Percentiles rank a stretch among this genome's conserved stretches.
Evolutionary conservation across 2,888 invertebrate genomes (phyloP).

Genomic region (Nineta flava): DNA sequence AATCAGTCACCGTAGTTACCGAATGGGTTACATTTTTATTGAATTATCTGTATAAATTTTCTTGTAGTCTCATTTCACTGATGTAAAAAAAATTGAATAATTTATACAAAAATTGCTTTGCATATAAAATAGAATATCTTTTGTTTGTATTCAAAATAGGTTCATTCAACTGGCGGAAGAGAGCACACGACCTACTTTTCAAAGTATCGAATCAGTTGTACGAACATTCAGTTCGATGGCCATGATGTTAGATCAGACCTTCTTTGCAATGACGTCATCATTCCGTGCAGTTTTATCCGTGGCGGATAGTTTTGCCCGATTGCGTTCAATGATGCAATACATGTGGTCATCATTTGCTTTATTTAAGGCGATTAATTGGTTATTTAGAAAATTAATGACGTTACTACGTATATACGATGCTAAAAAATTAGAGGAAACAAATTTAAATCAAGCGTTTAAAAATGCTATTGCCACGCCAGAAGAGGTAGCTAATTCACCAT

Average conservation of each 20-base stretch:
- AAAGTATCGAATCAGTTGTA: constrained; percentile 84
- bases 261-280: constrained; percentile 87
- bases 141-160: constrained; percentile 22
- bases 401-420: constrained; percentile 39
- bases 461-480: constrained; percentile 29
- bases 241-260: constrained; percentile 94
- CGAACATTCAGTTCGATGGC: constrained; percentile 85
- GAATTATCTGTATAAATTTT: too few relatives aligned
- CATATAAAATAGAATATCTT: too few relatives aligned
- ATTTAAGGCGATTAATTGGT: constrained; percentile 62
- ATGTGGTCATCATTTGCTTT: constrained; percentile 79
- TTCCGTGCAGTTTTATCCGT: constrained; percentile 91
- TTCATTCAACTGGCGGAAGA: constrained; percentile 84
- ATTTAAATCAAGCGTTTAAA: constrained; percentile 25
- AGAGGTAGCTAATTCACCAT: constrained; percentile 22
- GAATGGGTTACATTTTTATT: too few relatives aligned
- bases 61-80: too few relatives aligned
- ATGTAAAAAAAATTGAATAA: too few relatives aligned
- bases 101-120: too few relatives aligned
- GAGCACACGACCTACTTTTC: constrained; percentile 81
- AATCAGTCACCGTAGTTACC: too few relatives aligned
- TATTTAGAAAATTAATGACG: constrained; percentile 57
- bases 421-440: constrained; percentile 28
- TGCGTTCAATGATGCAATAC: constrained; percentile 69
- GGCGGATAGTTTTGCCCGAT: constrained; percentile 81